Percentiles rank a stretch among this genome's conserved stretches.
These are phyloP conservation scores for Typhlichthys eigenmanni DNA, from an alignment of 2,797 vertebrate species.

Conservation along the genomic window DNA sequence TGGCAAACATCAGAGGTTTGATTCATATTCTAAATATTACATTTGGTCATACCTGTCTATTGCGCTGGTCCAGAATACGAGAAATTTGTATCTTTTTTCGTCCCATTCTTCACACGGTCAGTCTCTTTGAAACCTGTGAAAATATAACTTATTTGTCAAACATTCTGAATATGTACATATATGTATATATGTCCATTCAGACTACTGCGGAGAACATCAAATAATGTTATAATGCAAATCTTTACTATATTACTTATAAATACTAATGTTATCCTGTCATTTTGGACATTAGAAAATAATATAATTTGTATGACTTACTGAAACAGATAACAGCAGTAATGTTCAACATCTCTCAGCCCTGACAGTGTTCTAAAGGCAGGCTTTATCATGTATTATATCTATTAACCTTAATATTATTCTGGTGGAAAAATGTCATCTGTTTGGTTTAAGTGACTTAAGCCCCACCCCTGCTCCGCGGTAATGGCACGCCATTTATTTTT, in stretches of 20 bases:
- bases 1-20: background rate
- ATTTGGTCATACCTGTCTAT: constrained; percentile 84
- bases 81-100: constrained; percentile 98
- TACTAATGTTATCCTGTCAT: background rate
- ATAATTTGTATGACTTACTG: background rate
- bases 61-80: constrained; percentile 91
- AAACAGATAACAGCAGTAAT: background rate
- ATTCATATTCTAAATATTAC: background rate
- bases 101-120: constrained; percentile 79
- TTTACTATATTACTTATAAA: background rate
- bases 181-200: background rate
- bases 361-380: background rate
- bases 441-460: constrained; percentile 53
- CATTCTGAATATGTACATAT: background rate
- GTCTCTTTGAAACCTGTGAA: constrained; percentile 37
- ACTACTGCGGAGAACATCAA: background rate
- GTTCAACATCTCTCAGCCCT: background rate
- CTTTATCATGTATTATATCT: background rate
- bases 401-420: constrained; percentile 25
- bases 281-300: background rate
- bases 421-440: constrained; percentile 56
- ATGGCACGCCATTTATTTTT: constrained; percentile 68
- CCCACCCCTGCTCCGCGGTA: constrained; percentile 37
- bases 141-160: background rate
- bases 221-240: background rate